Evolutionary conservation across 2,113 vertebrate genomes (phyloP).

Genomic region (human (Homo sapiens)): DNA sequence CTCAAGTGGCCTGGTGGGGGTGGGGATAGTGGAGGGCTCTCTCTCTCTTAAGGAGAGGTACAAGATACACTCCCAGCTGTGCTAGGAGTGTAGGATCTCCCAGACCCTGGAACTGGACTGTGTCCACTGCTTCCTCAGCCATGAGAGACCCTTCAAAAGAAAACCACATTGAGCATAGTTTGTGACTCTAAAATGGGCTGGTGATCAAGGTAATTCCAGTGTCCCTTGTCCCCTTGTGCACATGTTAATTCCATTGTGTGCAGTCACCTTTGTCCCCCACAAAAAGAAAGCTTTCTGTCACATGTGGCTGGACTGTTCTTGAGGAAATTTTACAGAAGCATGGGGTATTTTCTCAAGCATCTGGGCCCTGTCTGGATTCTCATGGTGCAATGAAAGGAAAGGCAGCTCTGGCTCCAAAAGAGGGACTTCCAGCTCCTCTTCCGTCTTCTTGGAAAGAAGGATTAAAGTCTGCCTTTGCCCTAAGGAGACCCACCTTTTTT

Average conservation of each 20-base stretch:
- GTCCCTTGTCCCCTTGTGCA: background rate
- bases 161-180: background rate
- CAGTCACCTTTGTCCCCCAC: background rate
- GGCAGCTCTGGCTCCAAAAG: background rate
- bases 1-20: background rate
- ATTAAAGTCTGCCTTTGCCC: background rate
- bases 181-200: background rate
- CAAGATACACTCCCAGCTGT: too few species aligned
- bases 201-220: too few species aligned
- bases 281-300: background rate
- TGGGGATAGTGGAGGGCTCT: background rate
- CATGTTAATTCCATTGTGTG: accelerated
- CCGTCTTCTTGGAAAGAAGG: background rate
- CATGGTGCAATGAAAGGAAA: background rate
- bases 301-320: background rate
- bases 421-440: background rate
- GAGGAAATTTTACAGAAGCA: background rate
- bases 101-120: background rate
- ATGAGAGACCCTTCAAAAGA: background rate
- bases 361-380: background rate
- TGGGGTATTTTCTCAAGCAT: background rate
- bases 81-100: background rate
- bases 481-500: background rate
- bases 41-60: background rate
- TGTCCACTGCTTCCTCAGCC: background rate